A percentile compares a stretch with the other conserved stretches of the same genome.
These are phyloP conservation scores for Trissolcus japonicus DNA, from an alignment of 2,888 invertebrate genomes.

Conservation along the genomic window DNA sequence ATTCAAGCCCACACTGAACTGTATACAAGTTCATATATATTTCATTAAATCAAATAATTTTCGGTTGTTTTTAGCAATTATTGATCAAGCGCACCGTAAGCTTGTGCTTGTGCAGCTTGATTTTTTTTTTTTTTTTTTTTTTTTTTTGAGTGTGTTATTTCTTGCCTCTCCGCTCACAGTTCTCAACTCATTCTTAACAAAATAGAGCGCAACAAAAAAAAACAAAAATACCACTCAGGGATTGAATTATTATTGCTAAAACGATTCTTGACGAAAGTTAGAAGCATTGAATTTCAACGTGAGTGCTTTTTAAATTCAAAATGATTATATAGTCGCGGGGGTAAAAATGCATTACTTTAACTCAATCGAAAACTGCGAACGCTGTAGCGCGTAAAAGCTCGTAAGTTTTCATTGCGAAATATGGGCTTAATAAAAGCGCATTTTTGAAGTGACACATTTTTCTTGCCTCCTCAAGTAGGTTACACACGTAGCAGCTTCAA, in stretches of 20 bases:
- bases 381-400: conserved; percentile 30
- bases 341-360: conserved; percentile 40
- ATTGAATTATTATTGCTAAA: too few species aligned
- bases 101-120: too few species aligned
- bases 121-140: too few species aligned
- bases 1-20: too few species aligned
- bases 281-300: conserved; percentile 1
- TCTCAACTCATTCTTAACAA: too few species aligned
- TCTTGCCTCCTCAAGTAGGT: conserved; percentile 25
- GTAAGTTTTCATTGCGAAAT: conserved; percentile 43
- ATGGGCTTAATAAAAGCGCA: conserved; percentile 18
- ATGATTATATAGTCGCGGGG: conserved; percentile 16
- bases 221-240: background rate
- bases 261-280: background rate
- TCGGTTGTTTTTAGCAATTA: too few species aligned
- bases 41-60: too few species aligned
- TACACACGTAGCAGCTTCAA: conserved; percentile 18
- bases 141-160: too few species aligned
- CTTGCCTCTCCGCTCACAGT: too few species aligned
- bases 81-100: too few species aligned
- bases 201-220: too few species aligned
- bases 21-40: too few species aligned
- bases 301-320: conserved; percentile 37
- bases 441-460: conserved; percentile 41
- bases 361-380: conserved; percentile 26